phyloP scores from a whole-genome alignment of 2,797 vertebrate genomes.

The Crypturellus tataupa region DNA sequence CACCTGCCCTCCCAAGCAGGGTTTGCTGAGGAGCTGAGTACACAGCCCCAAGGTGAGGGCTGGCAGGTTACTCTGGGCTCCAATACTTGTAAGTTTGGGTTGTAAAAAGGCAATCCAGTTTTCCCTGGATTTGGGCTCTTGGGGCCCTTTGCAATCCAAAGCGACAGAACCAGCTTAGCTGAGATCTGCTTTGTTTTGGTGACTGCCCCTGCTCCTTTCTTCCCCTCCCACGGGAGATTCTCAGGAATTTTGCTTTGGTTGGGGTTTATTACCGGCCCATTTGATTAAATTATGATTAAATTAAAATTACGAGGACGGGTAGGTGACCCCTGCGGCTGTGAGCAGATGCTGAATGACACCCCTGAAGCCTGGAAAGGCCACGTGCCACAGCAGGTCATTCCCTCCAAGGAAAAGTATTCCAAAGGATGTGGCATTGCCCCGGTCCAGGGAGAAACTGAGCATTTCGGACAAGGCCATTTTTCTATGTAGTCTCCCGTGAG shows the following conservation, averaged over 20 bases:
- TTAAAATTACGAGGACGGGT: not conserved
- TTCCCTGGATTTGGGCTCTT: not conserved
- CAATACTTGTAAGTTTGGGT: not conserved
- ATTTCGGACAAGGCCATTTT: not conserved
- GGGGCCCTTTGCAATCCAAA: not conserved
- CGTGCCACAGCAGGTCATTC: no score
- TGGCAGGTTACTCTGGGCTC: no score
- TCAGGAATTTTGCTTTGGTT: not conserved
- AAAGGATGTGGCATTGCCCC: not conserved
- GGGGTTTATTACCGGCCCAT: not conserved
- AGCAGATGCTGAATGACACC: not conserved
- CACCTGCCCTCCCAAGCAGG: no score
- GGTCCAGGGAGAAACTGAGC: not conserved
- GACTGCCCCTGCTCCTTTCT: not conserved
- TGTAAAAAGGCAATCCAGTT: not conserved
- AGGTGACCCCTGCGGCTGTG: not conserved
- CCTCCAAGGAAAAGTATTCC: not conserved
- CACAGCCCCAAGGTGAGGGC: not conserved
- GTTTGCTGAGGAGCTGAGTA: no score
- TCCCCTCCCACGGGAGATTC: no score
- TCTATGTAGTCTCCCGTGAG: not conserved
- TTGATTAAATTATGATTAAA: no score
- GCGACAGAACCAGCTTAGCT: not conserved
- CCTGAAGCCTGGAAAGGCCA: not conserved
- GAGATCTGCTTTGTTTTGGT: not conserved